phyloP scores from a whole-genome alignment of 1,140 invertebrate species.

The Trichonephila inaurata region DNA sequence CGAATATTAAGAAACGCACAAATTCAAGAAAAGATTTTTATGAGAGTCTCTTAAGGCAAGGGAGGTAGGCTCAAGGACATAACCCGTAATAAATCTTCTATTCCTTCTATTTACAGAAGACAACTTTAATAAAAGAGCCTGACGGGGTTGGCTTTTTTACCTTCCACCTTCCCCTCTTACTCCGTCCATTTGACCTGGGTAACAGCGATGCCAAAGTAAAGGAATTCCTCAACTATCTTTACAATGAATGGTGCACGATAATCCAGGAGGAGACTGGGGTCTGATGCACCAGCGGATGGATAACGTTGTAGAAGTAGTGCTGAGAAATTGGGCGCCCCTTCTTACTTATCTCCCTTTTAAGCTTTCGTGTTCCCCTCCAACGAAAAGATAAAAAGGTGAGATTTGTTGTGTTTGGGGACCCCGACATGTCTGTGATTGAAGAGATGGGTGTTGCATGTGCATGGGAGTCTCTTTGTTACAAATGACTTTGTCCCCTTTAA shows the following conservation, averaged over 20 bases:
- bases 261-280: neutral
- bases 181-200: neutral
- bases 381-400: constrained; percentile 43
- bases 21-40: constrained; percentile 23
- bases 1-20: constrained; percentile 4
- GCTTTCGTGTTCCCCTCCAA: constrained; percentile 24
- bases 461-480: no score
- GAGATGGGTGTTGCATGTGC: no score
- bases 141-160: constrained; percentile 4
- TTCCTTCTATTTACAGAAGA: neutral
- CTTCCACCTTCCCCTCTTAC: neutral
- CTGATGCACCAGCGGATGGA: neutral
- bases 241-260: constrained; percentile 57
- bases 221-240: constrained; percentile 57
- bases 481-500: no score
- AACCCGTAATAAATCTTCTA: constrained; percentile 30
- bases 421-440: neutral
- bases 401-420: neutral
- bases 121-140: constrained; percentile 27
- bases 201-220: neutral
- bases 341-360: neutral
- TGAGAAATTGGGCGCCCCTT: neutral
- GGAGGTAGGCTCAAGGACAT: neutral
- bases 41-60: neutral
- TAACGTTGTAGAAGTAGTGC: neutral